Conservation (phyloP, 1,140 invertebrate species). For the Hestina assimilis region DNA sequence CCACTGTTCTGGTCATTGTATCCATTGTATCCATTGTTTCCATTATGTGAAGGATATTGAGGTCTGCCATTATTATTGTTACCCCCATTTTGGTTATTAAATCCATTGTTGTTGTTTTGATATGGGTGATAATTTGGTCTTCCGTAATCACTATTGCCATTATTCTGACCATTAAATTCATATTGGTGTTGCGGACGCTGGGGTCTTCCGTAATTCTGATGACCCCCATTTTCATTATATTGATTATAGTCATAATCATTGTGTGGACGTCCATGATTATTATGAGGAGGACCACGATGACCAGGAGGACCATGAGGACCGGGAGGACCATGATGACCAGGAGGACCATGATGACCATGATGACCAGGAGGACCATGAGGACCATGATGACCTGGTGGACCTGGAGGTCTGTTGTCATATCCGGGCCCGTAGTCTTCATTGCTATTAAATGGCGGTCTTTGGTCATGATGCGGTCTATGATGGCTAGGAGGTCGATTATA, state of each 20-base stretch:
- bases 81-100: constrained; percentile 20
- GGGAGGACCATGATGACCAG: too few relatives aligned
- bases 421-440: constrained; percentile 7
- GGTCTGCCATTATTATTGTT: too few relatives aligned
- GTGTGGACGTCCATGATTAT: constrained; percentile 8
- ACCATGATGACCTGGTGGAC: too few relatives aligned
- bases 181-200: constrained; percentile 16
- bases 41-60: too few relatives aligned
- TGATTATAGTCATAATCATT: constrained; percentile 14
- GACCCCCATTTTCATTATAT: constrained; percentile 5
- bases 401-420: too few relatives aligned
- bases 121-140: constrained; percentile 18
- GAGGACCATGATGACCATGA: too few relatives aligned
- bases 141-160: constrained; percentile 9
- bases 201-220: background rate
- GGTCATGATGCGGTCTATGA: constrained; percentile 10
- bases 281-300: too few relatives aligned
- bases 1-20: too few relatives aligned
- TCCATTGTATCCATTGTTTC: too few relatives aligned
- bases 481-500: background rate
- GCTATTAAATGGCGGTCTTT: constrained; percentile 17
- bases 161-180: constrained; percentile 9
- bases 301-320: too few relatives aligned
- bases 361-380: too few relatives aligned
- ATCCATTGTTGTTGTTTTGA: constrained; percentile 11